Conservation (phyloP, 2,888 invertebrate genomes). For the Lycophotia porphyrea region DNA sequence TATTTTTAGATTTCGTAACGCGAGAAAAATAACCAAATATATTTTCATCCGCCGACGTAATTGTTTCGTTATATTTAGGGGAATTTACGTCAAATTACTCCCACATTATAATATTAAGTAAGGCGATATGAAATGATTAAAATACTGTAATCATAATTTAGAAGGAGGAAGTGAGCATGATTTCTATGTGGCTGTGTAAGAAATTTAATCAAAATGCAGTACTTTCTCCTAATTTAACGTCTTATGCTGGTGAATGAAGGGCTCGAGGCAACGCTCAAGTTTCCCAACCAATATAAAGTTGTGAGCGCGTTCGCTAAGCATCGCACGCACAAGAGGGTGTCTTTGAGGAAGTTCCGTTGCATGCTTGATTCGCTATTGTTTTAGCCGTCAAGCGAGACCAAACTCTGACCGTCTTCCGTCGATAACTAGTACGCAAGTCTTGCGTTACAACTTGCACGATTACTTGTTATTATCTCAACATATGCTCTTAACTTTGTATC, state of each 20-base stretch:
- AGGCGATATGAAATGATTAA: conserved; percentile 34
- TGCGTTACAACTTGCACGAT: conserved; percentile 81
- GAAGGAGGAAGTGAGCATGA: conserved; percentile 20
- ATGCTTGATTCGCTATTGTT: conserved; percentile 89
- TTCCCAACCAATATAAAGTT: conserved; percentile 89
- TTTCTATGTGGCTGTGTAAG: conserved; percentile 21
- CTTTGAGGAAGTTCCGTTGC: conserved; percentile 88
- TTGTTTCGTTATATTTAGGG: conserved; percentile 52
- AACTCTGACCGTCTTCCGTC: conserved; percentile 83
- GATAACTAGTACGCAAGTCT: conserved; percentile 81
- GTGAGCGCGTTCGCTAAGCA: conserved; percentile 83
- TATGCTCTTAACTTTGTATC: conserved; percentile 82
- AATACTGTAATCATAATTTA: conserved; percentile 44
- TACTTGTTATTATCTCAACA: conserved; percentile 85
- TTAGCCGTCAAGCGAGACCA: conserved; percentile 81
- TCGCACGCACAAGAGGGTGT: conserved; percentile 88
- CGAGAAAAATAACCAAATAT: conserved; percentile 71
- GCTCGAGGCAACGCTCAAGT: conserved; percentile 82
- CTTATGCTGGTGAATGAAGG: conserved; percentile 65
- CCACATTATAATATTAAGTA: conserved; percentile 42
- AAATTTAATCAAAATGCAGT: conserved; percentile 60
- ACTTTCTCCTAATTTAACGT: conserved; percentile 70
- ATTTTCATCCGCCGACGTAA: conserved; percentile 67
- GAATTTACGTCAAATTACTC: conserved; percentile 56
- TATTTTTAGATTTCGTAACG: conserved; percentile 78